A percentile compares a stretch with the other conserved stretches of the same genome.
Conservation (phyloP, 2,797 vertebrate species). For the Brachyrhaphis roseni region DNA sequence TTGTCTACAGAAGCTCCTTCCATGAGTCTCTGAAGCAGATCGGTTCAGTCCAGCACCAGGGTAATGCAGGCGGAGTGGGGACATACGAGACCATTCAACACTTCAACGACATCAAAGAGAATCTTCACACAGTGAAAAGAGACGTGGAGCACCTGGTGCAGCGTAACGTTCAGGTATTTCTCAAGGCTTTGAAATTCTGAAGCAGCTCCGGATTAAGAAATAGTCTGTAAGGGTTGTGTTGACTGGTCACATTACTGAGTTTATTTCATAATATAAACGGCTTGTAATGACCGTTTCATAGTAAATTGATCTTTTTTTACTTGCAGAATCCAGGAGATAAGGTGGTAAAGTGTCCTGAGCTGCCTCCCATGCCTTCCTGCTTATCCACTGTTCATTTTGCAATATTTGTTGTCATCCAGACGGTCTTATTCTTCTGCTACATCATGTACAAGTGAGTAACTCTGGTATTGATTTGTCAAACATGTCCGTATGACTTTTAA, state of each 20-base stretch:
- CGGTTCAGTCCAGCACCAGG: conserved; percentile 81
- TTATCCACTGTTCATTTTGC: conserved; percentile 91
- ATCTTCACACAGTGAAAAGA: conserved; percentile 91
- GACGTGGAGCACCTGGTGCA: conserved; percentile 90
- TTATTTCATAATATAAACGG: neutral
- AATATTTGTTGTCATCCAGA: conserved; percentile 89
- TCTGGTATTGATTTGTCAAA: neutral
- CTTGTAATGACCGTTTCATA: neutral
- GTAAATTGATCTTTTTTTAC: conserved; percentile 22
- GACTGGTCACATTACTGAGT: neutral
- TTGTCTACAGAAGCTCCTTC: conserved; percentile 83
- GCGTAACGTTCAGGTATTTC: conserved; percentile 72
- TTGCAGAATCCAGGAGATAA: conserved; percentile 87
- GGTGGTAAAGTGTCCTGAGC: conserved; percentile 86
- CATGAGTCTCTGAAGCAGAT: conserved; percentile 84
- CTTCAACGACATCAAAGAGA: conserved; percentile 97
- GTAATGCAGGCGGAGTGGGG: conserved; percentile 75
- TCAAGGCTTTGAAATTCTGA: neutral
- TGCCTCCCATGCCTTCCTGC: conserved; percentile 88
- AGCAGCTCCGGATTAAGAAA: neutral
- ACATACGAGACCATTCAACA: conserved; percentile 92
- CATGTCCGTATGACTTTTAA: conserved; percentile 3
- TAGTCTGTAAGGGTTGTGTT: neutral
- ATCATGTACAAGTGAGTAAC: conserved; percentile 92
- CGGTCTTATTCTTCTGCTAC: conserved; percentile 92